Percentiles rank a stretch among this genome's conserved stretches.
Conservation (phyloP, 2,888 invertebrate genomes). For the Heliconius cydno region DNA sequence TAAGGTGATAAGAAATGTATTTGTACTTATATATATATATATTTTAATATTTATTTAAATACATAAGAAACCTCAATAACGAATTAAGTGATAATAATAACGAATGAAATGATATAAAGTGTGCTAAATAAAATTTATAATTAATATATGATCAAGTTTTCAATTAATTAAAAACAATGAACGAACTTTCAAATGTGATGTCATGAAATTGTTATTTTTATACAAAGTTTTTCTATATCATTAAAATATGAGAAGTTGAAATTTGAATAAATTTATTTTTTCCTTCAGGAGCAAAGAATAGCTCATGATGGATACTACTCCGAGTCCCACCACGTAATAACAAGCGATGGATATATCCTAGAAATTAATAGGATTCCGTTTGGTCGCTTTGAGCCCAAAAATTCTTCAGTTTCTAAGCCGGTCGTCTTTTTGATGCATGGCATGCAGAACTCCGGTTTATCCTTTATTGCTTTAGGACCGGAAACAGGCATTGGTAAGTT, state of each 20-base stretch:
- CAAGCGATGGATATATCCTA: slow-evolving; percentile 57
- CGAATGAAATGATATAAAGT: too few species aligned
- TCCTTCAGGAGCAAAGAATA: slow-evolving; percentile 38
- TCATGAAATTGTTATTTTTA: neutral
- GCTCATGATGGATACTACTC: slow-evolving; percentile 52
- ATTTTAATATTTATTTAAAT: neutral
- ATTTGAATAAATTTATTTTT: neutral
- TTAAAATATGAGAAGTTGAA: neutral
- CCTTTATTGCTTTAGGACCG: slow-evolving; percentile 50
- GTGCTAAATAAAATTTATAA: neutral
- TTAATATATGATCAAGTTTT: neutral
- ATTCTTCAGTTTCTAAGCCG: slow-evolving; percentile 44
- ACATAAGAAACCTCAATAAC: neutral
- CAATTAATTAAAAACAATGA: neutral
- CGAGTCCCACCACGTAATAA: slow-evolving; percentile 53
- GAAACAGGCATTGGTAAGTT: slow-evolving; percentile 52
- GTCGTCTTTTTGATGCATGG: slow-evolving; percentile 58
- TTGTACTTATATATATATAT: neutral
- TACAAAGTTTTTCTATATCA: neutral
- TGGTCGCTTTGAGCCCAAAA: slow-evolving; percentile 43
- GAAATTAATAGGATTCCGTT: slow-evolving; percentile 57
- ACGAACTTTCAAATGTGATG: neutral
- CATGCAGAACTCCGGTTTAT: slow-evolving; percentile 50
- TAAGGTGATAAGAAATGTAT: neutral
- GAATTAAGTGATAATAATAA: neutral